Percentiles rank a stretch among this genome's conserved stretches.
Conservation (phyloP, 2,113 vertebrate species). For the Oncorhynchus gorbuscha region DNA sequence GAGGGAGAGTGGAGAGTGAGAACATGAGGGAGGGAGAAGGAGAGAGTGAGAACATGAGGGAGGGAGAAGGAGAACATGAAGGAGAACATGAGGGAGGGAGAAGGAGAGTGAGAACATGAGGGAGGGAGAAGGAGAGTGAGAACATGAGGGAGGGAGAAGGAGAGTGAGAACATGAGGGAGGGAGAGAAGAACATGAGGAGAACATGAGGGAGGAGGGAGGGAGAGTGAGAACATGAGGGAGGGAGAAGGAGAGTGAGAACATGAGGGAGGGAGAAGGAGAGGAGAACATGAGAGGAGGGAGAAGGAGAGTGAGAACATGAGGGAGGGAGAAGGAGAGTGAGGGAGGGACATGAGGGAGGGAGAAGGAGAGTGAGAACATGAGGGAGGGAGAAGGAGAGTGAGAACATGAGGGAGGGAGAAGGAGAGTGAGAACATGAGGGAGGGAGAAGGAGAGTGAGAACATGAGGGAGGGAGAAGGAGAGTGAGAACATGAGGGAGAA, state of each 20-base stretch:
- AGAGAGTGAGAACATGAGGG: not conserved
- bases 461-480: not conserved
- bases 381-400: no score
- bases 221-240: not conserved
- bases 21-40: not conserved
- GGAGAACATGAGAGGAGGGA: not conserved
- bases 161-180: not conserved
- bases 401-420: not conserved
- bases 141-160: not conserved
- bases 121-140: no score
- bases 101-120: not conserved
- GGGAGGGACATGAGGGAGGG: no score
- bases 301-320: not conserved
- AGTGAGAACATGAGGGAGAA: not conserved
- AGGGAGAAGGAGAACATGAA: constrained; percentile 1
- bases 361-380: not conserved
- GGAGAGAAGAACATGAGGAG: no score
- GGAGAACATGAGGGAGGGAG: not conserved
- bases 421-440: not conserved
- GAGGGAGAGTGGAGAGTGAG: no score
- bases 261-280: no score
- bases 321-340: constrained; percentile 1
- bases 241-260: not conserved
- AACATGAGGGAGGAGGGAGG: no score
- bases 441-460: not conserved